Evolutionary conservation across 2,888 invertebrate genomes (phyloP), one percentile per base, ranked within the genome.

Genomic region (Enchytraeus crypticus): DNA sequence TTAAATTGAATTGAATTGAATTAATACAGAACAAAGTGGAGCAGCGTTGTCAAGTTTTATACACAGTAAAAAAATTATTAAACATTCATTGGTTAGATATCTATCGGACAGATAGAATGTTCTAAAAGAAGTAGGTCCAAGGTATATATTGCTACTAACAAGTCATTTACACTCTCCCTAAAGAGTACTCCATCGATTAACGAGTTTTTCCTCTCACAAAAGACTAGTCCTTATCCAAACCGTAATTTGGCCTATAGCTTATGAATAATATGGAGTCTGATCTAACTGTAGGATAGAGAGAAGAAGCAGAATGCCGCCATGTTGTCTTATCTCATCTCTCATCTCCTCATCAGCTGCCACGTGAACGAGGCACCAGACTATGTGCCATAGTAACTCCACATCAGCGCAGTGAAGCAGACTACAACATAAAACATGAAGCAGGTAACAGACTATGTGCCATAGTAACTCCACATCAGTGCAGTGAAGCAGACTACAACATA

Each of bases 281-380:
- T 56, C 63, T 57, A 45, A 68, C 69, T 63, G 63, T 34, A 79
- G 64, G 26, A 79, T 69, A 2, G 78, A 72, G 14, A 81, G 70
- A 0, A 81, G 69, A 2, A 81, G 71, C 3, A 78, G 77, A 32
- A 81, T 77, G 2, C 79, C 81, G 4, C 81, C 81, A 57, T 77
- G 71, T 64, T 74, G 74, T 47, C 79, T 71, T 54, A 81, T 74
- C 62, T 79, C 79, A 61, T 75, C 71, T 33, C 77, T 73, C 43
- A 75, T 73, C 53, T 79, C 79, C n/a, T 69, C 68, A 66, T 80
- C 76, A 27, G 77, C 75, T 64, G 80, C 76, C 58, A 81, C 68
- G 62, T 76, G 77, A 0, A 78, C 79, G 30, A 81, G 69, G 62
- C 80, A 78, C 80, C 81, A 80, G 8, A 80, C 77, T 5, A 79